Base-by-base conservation (phyloP, 2,888 invertebrate species). In the Ceratothoa steindachneri region DNA sequence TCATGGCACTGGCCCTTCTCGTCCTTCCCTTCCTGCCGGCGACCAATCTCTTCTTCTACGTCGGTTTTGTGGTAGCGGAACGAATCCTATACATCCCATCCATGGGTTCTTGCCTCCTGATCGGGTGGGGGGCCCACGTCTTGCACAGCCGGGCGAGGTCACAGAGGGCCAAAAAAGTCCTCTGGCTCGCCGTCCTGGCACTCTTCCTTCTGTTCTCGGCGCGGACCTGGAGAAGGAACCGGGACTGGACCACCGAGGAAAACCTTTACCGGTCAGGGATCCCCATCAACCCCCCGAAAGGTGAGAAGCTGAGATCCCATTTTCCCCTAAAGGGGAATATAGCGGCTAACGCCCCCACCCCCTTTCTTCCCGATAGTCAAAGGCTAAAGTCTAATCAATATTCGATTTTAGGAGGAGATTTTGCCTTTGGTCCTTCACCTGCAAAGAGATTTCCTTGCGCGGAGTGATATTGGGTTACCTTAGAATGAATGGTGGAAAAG, bases 61-160 rank as follows among this genome's bases (percentile, higher is more conserved):
- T 98, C 77, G 98, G 98, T 68, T 98, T 98, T 85, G 97, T 98
- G 81, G 92, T 97, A 72, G 98, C 97, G 75, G 98, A 98, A 86
- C 89, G 97, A 80, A 91, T 97, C 81, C 88, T 98, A 80, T 98
- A 97, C 86, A 89, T 97, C 85, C 97, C 97, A 69, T 96, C 95
- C 86, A 93, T 97, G 83, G 97, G 97, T 71, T 93, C 92, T 85
- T 97, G 96, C 86, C 88, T 97, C 82, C 87, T 97, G 80, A 87
- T 96, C 77, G 95, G 92, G 70, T 86, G 91, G 81, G 92, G 93
- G 53, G 87, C 89, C 77, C 87, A 80, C 28, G 65, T 76, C 27
- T 69, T 75, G 64, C 74, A 75, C 72, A 68, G 55, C 22, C 67
- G 71, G 27, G 73, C 73, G 29, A 72, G 67, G 66, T 72, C 72